Base-by-base conservation (phyloP, 1,140 invertebrate species). In the Drosophila pachea region DNA sequence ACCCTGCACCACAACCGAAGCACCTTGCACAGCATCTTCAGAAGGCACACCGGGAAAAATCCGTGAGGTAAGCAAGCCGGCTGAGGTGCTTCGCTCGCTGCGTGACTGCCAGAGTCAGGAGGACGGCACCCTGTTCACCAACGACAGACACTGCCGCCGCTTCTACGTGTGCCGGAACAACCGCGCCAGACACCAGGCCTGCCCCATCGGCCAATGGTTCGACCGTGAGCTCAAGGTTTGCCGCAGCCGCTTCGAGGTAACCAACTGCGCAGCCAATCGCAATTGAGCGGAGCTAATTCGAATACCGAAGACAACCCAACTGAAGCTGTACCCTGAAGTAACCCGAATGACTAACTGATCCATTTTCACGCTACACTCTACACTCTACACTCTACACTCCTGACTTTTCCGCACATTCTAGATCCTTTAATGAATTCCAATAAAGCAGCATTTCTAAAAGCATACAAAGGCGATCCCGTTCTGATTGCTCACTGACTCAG, bases 131-230 rank as follows among this genome's bases (percentile, higher is more conserved):
- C n/a, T 72, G 5, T 61, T 75, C 11, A 43, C 56, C 4, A 74
- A 79, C 12, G 33, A 40, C 14, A 61, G 29, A 38, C 76, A 79
- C 14, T 79, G 76, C 11, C 76, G 76, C 2, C 76, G 76, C 5
- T 79, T 64, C 48, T 78, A 75, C 29, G 48, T 66, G 9, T 79
- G 76, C 40, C 47, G 36, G 1, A 72, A 45, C 4, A 78, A 79
- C 14, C 72, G 76, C 11, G 33, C 56, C 48, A 74, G 45, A 11
- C 67, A 66, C 6, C 72, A 72, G 14, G 5, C 40, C 0, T 78
- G 76, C n/a, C 76, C 76, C 2, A 0, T 1, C 22, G 58, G 64
- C 2, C 59, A 79, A 22, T 79, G 76, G 76, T 79, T 75, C 45
- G 76, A 79, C 29, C 55, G 76, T 7, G 75, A 78, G 12, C 45